Conservation (phyloP, 2,888 invertebrate genomes). For the Bellardia pandia region DNA sequence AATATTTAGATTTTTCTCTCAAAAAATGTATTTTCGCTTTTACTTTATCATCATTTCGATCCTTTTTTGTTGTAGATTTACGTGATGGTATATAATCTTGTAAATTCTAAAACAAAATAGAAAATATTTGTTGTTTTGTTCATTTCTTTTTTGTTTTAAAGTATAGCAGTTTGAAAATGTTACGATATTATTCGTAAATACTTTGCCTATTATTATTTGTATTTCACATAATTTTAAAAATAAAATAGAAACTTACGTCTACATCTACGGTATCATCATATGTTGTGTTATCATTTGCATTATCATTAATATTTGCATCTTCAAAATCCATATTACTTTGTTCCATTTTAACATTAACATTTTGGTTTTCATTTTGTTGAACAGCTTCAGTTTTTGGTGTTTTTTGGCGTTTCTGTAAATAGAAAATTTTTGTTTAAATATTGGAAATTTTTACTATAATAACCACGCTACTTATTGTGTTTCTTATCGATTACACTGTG, state of each 20-base stretch:
- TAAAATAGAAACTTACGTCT: slow-evolving; percentile 43
- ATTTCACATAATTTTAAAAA: neutral
- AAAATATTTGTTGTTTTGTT: slow-evolving; percentile 15
- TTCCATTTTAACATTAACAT: slow-evolving; percentile 42
- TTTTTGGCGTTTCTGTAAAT: slow-evolving; percentile 5
- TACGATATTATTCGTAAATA: neutral
- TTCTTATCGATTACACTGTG: too few species aligned
- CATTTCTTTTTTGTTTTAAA: neutral
- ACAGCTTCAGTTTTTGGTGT: neutral
- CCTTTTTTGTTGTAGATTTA: slow-evolving; percentile 61
- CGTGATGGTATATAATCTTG: slow-evolving; percentile 47
- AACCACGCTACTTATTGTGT: too few species aligned
- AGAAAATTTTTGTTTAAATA: neutral
- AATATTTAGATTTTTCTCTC: slow-evolving; percentile 68
- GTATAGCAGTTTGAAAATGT: too few species aligned
- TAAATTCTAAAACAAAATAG: slow-evolving; percentile 65
- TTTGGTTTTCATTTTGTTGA: neutral
- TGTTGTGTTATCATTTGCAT: slow-evolving; percentile 19
- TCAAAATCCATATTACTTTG: slow-evolving; percentile 38
- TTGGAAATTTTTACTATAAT: too few species aligned
- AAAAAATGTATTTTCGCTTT: slow-evolving; percentile 72
- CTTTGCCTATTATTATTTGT: neutral
- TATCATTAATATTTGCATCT: slow-evolving; percentile 38
- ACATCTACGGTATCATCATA: slow-evolving; percentile 43
- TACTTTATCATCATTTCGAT: slow-evolving; percentile 53